Conservation (phyloP, 2,888 invertebrate genomes). For the Caenorhabditis zanzibari region DNA sequence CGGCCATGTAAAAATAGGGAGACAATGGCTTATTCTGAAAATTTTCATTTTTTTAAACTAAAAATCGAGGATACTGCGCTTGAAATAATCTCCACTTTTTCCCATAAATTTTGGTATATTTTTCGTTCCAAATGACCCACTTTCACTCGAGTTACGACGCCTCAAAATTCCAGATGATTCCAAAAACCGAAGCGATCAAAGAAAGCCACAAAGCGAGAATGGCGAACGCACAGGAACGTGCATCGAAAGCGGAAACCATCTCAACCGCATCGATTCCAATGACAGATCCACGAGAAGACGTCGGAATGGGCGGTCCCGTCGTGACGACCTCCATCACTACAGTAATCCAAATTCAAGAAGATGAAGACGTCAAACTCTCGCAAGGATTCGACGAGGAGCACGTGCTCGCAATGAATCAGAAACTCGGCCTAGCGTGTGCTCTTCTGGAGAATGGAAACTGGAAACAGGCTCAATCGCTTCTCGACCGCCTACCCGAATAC, state of each 20-base stretch:
- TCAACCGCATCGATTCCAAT: conserved; percentile 68
- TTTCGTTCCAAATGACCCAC: too few species aligned
- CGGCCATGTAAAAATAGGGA: too few species aligned
- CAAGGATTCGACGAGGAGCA: conserved; percentile 76
- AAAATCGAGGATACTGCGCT: too few species aligned
- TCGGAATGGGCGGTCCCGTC: conserved; percentile 7
- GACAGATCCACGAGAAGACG: conserved; percentile 40
- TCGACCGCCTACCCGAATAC: conserved; percentile 90
- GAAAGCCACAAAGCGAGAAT: conserved; percentile 85
- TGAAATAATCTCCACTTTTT: too few species aligned
- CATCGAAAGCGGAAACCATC: conserved; percentile 87
- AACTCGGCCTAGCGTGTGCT: conserved; percentile 94
- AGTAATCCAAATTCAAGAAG: conserved; percentile 73
- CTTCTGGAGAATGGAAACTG: conserved; percentile 93
- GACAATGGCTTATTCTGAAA: too few species aligned
- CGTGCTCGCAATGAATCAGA: conserved; percentile 89
- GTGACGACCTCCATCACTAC: conserved; percentile 69
- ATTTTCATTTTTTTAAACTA: too few species aligned
- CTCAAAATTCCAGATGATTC: conserved; percentile 76
- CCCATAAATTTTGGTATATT: too few species aligned
- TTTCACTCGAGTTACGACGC: too few species aligned
- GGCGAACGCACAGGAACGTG: conserved; percentile 86
- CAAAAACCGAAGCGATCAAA: conserved; percentile 73
- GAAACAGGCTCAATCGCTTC: conserved; percentile 90
- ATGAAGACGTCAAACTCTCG: conserved; percentile 70